phyloP scores from a whole-genome alignment of 2,113 vertebrate species.

The Marmota monax region DNA sequence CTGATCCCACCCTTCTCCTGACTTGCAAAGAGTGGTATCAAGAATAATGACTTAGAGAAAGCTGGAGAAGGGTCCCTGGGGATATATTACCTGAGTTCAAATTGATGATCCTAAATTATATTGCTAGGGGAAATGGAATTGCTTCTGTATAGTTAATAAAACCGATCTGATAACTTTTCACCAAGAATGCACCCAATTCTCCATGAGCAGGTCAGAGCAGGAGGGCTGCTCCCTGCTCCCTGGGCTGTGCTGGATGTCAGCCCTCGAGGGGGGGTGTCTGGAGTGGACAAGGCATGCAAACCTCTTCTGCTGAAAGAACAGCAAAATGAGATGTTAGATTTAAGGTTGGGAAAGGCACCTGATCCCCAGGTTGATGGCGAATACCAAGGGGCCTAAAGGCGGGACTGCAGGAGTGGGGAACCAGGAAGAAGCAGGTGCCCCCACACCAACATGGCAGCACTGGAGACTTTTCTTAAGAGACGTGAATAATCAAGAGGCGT shows the following conservation, averaged over 20 bases:
- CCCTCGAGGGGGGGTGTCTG: neutral
- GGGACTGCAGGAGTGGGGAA: neutral
- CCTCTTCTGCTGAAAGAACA: neutral
- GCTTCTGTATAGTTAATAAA: conserved; percentile 70
- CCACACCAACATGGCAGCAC: neutral
- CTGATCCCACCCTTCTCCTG: neutral
- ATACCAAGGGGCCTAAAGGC: rapidly evolving
- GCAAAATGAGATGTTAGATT: neutral
- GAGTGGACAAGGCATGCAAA: rapidly evolving
- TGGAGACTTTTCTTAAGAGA: neutral
- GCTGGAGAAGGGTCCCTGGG: neutral
- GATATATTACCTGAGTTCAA: neutral
- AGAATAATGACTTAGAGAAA: neutral
- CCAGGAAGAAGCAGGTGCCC: neutral
- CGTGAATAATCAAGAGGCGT: neutral
- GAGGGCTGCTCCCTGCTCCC: rapidly evolving
- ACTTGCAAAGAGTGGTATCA: neutral
- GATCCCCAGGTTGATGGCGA: neutral
- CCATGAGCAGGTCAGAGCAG: neutral
- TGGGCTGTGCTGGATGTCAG: neutral
- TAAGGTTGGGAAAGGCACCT: neutral
- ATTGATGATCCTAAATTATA: neutral
- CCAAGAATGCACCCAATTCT: neutral
- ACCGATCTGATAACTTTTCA: neutral
- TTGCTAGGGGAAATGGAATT: neutral